Base-by-base conservation (phyloP, 2,888 invertebrate genomes). In the Aethes cnicana region DNA sequence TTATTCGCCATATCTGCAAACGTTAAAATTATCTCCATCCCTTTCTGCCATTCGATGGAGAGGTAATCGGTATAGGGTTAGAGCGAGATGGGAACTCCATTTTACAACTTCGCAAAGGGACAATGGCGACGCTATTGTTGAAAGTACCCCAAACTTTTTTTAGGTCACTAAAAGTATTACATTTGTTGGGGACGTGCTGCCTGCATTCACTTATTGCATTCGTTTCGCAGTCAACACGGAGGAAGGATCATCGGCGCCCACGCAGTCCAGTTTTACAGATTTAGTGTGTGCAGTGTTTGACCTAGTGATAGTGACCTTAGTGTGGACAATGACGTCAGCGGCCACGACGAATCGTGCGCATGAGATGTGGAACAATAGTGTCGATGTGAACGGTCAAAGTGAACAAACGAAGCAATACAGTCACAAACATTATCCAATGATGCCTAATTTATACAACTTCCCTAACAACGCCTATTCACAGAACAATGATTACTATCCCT, bases 121-220 rank as follows among this genome's bases (percentile, higher is more conserved):
- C 88, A 88, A 84, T 85, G 69, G 84, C 72, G 78, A 77, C 68
- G 72, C 88, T 85, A 87, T 89, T 89, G 88, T 89, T 88, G 76
- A 74, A 80, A 79, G 84, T 88, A 85, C 88, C 89, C 89, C 81
- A 82, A 87, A 81, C 68, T 84, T 88, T 88, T 88, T 89, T 89
- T 88, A 84, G 86, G 88, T 86, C 88, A 87, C 76, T 83, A 88
- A 85, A 85, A 85, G 84, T 85, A 86, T 84, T 87, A 86, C 84
- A 82, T 80, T 87, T 83, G 85, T 79, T 70, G 85, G 87, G 86
- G 87, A 81, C 84, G 81, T 75, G 79, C 77, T 76, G 85, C 69
- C 69, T 76, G 75, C 76, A 75, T 80, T 72, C 80, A 80, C 79
- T 81, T 77, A 79, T 76, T 77, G 72, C 87, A 89, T 88, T 89